Conservation (phyloP, 2,888 invertebrate genomes). For the Agrotis ipsilon region DNA sequence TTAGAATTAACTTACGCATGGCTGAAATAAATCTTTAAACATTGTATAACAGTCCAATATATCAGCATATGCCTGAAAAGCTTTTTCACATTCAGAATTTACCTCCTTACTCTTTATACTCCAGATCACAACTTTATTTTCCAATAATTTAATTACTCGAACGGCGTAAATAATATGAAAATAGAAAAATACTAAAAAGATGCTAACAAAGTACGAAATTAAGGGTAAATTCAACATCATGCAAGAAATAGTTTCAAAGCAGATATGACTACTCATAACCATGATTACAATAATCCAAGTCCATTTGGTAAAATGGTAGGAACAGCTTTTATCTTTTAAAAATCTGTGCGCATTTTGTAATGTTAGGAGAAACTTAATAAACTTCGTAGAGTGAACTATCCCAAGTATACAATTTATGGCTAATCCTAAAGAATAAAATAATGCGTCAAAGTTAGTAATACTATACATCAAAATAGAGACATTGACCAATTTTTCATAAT, state of each 20-base stretch:
- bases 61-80: slow-evolving; percentile 21
- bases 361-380: neutral
- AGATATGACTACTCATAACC: neutral
- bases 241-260: neutral
- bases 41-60: slow-evolving; percentile 36
- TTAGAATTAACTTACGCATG: slow-evolving; percentile 19
- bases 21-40: slow-evolving; percentile 12
- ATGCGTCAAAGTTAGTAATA: neutral
- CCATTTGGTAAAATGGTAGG: neutral
- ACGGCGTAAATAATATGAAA: slow-evolving; percentile 28
- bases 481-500: no score
- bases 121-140: slow-evolving; percentile 36
- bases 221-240: neutral
- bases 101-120: neutral
- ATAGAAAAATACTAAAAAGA: slow-evolving; percentile 8
- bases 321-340: neutral
- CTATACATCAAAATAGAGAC: neutral
- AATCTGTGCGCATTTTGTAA: slow-evolving; percentile 22
- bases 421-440: neutral
- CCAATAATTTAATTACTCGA: slow-evolving; percentile 28
- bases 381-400: neutral
- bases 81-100: neutral
- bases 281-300: slow-evolving; percentile 13
- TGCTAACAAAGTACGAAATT: neutral
- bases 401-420: neutral